A percentile compares a stretch with the other conserved stretches of the same genome.
Evolutionary conservation across 2,797 vertebrate genomes (phyloP).

Genomic region (Chaetophractus vellerosus): DNA sequence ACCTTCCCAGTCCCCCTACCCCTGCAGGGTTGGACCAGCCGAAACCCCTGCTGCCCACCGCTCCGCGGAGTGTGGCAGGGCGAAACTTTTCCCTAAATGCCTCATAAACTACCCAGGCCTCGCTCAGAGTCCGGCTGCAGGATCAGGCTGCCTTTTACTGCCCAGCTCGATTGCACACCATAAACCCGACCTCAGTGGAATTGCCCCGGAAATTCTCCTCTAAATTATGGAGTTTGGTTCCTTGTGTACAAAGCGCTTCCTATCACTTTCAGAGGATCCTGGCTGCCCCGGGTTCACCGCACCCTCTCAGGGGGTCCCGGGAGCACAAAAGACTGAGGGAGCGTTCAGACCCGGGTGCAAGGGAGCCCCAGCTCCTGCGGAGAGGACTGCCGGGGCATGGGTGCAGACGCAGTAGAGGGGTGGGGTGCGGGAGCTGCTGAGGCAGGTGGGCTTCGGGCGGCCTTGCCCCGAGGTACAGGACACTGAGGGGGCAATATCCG

Average conservation of each 20-base stretch:
- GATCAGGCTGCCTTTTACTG: conserved; percentile 91
- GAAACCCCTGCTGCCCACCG: conserved; percentile 67
- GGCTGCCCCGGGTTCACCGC: conserved; percentile 79
- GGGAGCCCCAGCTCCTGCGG: conserved; percentile 8
- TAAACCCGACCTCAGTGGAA: conserved; percentile 92
- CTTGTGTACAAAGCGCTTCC: conserved; percentile 90
- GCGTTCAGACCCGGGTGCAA: background rate
- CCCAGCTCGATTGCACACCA: conserved; percentile 92
- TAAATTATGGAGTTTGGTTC: conserved; percentile 91
- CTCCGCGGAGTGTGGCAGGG: conserved; percentile 83
- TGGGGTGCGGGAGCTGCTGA: background rate
- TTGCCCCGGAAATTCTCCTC: conserved; percentile 93
- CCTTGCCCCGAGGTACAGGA: background rate
- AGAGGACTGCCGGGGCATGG: background rate
- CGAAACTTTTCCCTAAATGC: conserved; percentile 88
- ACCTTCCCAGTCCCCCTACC: conserved; percentile 24
- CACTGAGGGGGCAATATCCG: background rate
- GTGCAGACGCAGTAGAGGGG: background rate
- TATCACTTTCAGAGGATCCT: conserved; percentile 86
- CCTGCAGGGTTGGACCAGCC: background rate
- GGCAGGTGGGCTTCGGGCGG: conserved; percentile 60
- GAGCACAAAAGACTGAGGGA: conserved; percentile 70
- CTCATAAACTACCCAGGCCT: conserved; percentile 90
- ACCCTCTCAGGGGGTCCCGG: conserved; percentile 80
- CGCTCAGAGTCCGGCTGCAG: conserved; percentile 84